These are phyloP conservation scores for Proisotoma minuta DNA, from an alignment of 2,888 invertebrate species.

Conservation along the genomic window DNA sequence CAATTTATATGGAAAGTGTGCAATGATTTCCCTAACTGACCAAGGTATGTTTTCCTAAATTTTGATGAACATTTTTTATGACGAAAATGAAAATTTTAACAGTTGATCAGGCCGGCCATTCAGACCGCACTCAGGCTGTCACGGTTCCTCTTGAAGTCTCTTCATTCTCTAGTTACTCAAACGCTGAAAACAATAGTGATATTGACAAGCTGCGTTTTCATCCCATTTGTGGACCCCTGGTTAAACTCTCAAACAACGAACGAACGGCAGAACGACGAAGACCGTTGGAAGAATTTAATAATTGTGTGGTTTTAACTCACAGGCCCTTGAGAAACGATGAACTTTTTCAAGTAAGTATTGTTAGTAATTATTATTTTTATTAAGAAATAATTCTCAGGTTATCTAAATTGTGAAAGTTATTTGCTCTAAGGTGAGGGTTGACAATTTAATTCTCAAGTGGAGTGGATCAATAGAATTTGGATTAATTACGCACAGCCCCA, in stretches of 20 bases:
- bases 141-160: not conserved
- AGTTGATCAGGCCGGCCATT: too few relatives aligned
- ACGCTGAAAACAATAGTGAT: conserved; percentile 46
- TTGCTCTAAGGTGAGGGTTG: conserved; percentile 72
- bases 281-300: conserved; percentile 90
- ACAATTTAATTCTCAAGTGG: conserved; percentile 90
- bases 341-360: conserved; percentile 67
- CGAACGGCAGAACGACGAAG: conserved; percentile 74
- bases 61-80: not conserved
- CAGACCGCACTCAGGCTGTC: too few relatives aligned
- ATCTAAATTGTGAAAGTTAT: not conserved
- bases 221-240: conserved; percentile 78
- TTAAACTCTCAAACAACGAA: conserved; percentile 74
- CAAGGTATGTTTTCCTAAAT: conserved; percentile 32
- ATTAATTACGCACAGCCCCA: conserved; percentile 90
- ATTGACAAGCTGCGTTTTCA: conserved; percentile 75
- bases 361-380: not conserved
- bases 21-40: conserved; percentile 63
- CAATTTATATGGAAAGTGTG: conserved; percentile 77
- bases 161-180: conserved; percentile 25
- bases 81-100: not conserved
- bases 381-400: too few relatives aligned
- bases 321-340: conserved; percentile 81
- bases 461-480: conserved; percentile 58
- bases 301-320: conserved; percentile 93